Conservation (phyloP, 2,888 invertebrate species). For the Dyspetes luteomarginatus region DNA sequence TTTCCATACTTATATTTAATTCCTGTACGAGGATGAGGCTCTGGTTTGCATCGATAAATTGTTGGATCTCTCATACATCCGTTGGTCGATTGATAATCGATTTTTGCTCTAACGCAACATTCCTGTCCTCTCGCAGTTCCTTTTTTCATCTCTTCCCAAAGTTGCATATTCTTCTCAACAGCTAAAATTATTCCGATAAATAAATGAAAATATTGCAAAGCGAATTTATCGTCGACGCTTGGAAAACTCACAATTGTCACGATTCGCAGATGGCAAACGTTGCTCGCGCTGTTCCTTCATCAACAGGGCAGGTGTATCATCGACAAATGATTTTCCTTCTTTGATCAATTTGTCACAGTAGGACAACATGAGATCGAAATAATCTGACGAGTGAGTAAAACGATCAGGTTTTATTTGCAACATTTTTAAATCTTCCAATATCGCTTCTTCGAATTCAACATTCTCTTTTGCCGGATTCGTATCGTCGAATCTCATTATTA, state of each 20-base stretch:
- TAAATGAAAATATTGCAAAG: not conserved
- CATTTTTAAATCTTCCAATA: slow-evolving; percentile 96
- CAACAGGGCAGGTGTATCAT: slow-evolving; percentile 96
- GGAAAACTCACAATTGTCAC: slow-evolving; percentile 90
- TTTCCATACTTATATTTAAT: slow-evolving; percentile 94
- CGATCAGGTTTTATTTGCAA: slow-evolving; percentile 95
- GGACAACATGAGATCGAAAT: slow-evolving; percentile 95
- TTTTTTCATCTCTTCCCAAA: slow-evolving; percentile 98
- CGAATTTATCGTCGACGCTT: not conserved
- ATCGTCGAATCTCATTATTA: slow-evolving; percentile 99
- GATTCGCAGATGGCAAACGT: slow-evolving; percentile 92
- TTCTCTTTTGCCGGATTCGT: slow-evolving; percentile 99
- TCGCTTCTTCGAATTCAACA: slow-evolving; percentile 98
- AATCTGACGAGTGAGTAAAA: slow-evolving; percentile 98
- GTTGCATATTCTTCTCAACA: slow-evolving; percentile 91
- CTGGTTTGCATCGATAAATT: slow-evolving; percentile 98
- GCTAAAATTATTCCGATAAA: slow-evolving; percentile 84
- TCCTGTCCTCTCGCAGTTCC: slow-evolving; percentile 92
- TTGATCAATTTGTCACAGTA: slow-evolving; percentile 95
- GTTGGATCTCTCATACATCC: slow-evolving; percentile 99
- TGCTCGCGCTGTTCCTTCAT: slow-evolving; percentile 98
- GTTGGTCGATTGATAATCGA: slow-evolving; percentile 97
- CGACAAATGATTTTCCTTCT: slow-evolving; percentile 97
- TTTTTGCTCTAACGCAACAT: slow-evolving; percentile 98
- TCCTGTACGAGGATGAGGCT: slow-evolving; percentile 96